A percentile compares a stretch with the other conserved stretches of the same genome.
phyloP scores from a whole-genome alignment of 2,797 vertebrate genomes.

The Poeciliopsis paucimaculata region DNA sequence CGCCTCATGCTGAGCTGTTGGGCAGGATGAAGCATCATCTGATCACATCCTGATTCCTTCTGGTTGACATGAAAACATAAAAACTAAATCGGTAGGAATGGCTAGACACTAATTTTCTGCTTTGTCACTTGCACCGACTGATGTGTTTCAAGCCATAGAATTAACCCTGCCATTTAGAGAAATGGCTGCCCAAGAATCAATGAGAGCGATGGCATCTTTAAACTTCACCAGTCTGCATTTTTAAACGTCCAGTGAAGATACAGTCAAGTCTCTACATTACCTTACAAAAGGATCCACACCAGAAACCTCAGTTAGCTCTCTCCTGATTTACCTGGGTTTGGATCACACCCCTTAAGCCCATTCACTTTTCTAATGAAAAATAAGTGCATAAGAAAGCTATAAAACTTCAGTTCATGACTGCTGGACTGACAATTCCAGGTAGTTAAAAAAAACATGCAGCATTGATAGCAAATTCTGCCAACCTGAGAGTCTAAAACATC shows the following conservation, averaged over 20 bases:
- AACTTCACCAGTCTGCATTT: background rate
- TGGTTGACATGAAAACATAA: background rate
- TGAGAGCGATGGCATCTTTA: background rate
- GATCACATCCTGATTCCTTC: constrained; percentile 25
- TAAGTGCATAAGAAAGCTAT: background rate
- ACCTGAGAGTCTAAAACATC: background rate
- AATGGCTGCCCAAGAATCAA: background rate
- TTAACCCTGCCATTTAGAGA: background rate
- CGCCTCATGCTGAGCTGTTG: constrained; percentile 22
- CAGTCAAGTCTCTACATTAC: background rate
- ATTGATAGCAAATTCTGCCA: background rate
- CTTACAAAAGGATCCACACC: background rate
- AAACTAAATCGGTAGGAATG: constrained; percentile 1
- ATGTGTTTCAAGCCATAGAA: background rate
- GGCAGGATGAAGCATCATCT: constrained; percentile 42
- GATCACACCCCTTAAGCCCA: background rate
- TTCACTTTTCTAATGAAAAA: background rate
- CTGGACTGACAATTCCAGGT: background rate
- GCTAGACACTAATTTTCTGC: background rate
- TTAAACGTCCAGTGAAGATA: background rate
- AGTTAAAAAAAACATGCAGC: background rate
- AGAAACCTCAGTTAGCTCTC: background rate
- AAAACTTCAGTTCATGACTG: background rate
- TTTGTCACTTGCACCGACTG: background rate
- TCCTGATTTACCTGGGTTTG: background rate